phyloP scores from a whole-genome alignment of 2,888 invertebrate genomes.

The Drosophila quinaria region DNA sequence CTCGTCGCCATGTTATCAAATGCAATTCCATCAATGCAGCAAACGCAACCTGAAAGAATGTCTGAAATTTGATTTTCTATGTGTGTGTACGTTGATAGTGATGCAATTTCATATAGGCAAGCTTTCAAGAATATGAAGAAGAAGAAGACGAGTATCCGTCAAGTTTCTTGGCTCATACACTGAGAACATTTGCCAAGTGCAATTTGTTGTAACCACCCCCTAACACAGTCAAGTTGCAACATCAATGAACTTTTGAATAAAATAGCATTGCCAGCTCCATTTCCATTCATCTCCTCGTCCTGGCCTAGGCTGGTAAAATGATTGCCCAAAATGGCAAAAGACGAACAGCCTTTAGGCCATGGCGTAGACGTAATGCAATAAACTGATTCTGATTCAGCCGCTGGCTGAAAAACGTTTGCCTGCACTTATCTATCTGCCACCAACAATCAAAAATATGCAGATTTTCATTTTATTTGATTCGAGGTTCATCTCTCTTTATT shows the following conservation, averaged over 20 bases:
- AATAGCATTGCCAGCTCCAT: slow-evolving; percentile 13
- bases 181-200: slow-evolving; percentile 53
- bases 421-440: slow-evolving; percentile 24
- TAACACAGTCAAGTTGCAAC: slow-evolving; percentile 34
- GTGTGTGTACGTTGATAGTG: slow-evolving; percentile 19
- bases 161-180: slow-evolving; percentile 22
- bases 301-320: slow-evolving; percentile 21
- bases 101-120: slow-evolving; percentile 43
- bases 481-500: background rate
- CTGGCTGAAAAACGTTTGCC: slow-evolving; percentile 13
- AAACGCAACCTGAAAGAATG: slow-evolving; percentile 46
- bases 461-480: slow-evolving; percentile 34
- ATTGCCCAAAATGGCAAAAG: slow-evolving; percentile 39
- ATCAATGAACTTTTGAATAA: slow-evolving; percentile 46
- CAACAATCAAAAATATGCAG: slow-evolving; percentile 34
- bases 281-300: slow-evolving; percentile 4
- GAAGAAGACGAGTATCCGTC: slow-evolving; percentile 24
- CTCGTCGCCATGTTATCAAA: slow-evolving; percentile 58
- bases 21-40: slow-evolving; percentile 65
- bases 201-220: slow-evolving; percentile 52
- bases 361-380: slow-evolving; percentile 55
- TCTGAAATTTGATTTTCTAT: slow-evolving; percentile 66
- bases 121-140: slow-evolving; percentile 24
- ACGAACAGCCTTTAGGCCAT: slow-evolving; percentile 24
- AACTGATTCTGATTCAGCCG: slow-evolving; percentile 45